phyloP scores from a whole-genome alignment of 2,797 vertebrate genomes.

The Notolepis coatsorum region DNA sequence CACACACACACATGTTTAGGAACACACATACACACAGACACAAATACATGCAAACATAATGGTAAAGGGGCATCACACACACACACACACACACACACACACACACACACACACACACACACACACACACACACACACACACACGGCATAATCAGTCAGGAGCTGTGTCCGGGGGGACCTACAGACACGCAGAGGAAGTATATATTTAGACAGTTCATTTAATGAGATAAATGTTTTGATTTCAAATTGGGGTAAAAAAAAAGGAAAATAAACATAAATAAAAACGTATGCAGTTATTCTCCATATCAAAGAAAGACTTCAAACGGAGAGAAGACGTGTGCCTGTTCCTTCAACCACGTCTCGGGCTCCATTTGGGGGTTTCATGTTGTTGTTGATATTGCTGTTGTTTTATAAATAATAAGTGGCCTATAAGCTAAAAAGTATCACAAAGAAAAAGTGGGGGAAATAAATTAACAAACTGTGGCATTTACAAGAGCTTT shows the following conservation, averaged over 20 bases:
- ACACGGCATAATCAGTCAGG: constrained; percentile 67
- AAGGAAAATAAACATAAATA: constrained; percentile 48
- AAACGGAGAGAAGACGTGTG: constrained; percentile 61
- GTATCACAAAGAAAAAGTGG: constrained; percentile 4
- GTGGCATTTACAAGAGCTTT: too few relatives aligned
- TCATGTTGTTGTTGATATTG: too few relatives aligned
- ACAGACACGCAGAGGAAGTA: constrained; percentile 66
- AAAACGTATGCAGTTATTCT: constrained; percentile 62
- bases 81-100: too few relatives aligned
- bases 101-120: too few relatives aligned
- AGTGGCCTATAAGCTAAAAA: constrained; percentile 29
- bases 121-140: constrained; percentile 2
- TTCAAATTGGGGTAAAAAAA: too few relatives aligned
- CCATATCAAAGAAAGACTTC: constrained; percentile 80
- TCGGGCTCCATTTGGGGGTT: constrained; percentile 63
- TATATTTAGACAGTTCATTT: constrained; percentile 77
- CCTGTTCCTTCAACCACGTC: constrained; percentile 34
- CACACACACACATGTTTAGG: too few relatives aligned
- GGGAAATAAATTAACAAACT: too few relatives aligned
- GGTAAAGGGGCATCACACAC: too few relatives aligned
- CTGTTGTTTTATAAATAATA: constrained; percentile 66
- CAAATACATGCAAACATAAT: too few relatives aligned
- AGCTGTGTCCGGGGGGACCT: constrained; percentile 59
- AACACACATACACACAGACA: too few relatives aligned
- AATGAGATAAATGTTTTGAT: constrained; percentile 69